Evolutionary conservation across 2,797 vertebrate genomes (phyloP), one percentile per base, ranked within the genome.

Genomic region (Lycodopsis pacificus): DNA sequence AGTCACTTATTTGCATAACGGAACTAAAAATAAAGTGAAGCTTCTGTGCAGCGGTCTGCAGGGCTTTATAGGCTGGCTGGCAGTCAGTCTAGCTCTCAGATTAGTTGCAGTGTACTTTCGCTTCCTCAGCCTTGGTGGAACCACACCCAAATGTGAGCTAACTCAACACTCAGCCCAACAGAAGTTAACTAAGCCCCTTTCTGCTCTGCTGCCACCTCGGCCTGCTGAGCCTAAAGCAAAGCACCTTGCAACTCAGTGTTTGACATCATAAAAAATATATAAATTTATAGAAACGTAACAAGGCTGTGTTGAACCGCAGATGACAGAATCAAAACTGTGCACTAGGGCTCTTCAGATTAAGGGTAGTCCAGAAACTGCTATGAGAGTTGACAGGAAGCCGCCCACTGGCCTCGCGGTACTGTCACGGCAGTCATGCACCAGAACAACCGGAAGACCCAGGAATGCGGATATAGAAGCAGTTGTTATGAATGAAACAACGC

Each of bases 61-160:
- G 12, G 7, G 44, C n/a, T 46, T 53, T 73, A 42, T 3, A 49
- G 30, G 17, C 40, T 62, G 44, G 59, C 25, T 36, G 61, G 34
- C 36, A 44, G 58, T 27, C 34, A 58, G 63, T 51, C 15, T 36
- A 12, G 53, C 20, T 38, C 56, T 67, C 30, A 71, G 36, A 53
- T 59, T 32, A 25, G 44, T 61, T 12, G 3, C 15, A 25, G 40
- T 27, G 3, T 68, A 77, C 72, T 91, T 85, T 92, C 88, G 40
- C 71, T 92, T 92, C 90, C 84, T 84, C 74, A 36, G 79, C 67
- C 61, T 71, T 25, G 17, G 3, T 75, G 58, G 63, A 82, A 78
- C 91, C 91, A 92, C 92, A 91, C 90, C 92, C 90, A 83, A 61
- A 42, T 71, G n/a, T 64, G 67, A 78, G 66, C 71, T 83, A 81